Base-by-base conservation (phyloP, 2,888 invertebrate genomes). In the Meiosimyza platycephala region DNA sequence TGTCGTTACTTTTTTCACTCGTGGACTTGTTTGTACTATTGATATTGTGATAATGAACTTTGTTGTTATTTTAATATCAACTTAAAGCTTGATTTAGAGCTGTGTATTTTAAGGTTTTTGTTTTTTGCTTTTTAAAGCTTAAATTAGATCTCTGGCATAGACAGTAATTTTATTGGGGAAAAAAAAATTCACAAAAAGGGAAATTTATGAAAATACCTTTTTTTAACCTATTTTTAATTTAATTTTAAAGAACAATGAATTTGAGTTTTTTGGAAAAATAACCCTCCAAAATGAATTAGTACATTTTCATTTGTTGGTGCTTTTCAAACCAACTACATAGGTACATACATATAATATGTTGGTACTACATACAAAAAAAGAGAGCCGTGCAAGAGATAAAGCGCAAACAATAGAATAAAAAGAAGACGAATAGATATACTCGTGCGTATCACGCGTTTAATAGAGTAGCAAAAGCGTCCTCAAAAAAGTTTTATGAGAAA, bases 1-100 rank as follows among this genome's bases (percentile, higher is more conserved):
- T 76, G 77, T 78, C 80, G 80, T 81, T 82, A 80, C 78, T 79
- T 82, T 80, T 76, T 22, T 6, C n/a, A 22, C 18, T 51, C 4
- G 13, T 52, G 55, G 18, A 54, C 64, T 51, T 15, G 51, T 50
- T 64, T 60, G 28, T 33, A 60, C 33, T 60, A 6, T 22, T 60
- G 0, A 33, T 2, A 13, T 22, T 28, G 15, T 60, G 59, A 7
- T 28, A 12, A 22, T 13, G 22, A 40, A 22, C 22, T 55, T 55
- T 11, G 55, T 55, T 55, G n/a, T 16, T 55, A 55, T 18, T 55
- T 11, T n/a, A 11, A 52, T 16, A 16, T 12, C 6, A 54, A 54
- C 6, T 16, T 54, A 16, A 16, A 57, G 12, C 12, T 28, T 28
- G 4, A 28, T 28, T 28, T 28, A 4, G 28, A 28, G 28, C 4